Percentiles rank a stretch among this genome's conserved stretches.
These are phyloP conservation scores for Tiliqua scincoides DNA, from an alignment of 2,113 vertebrate genomes.

Conservation along the genomic window DNA sequence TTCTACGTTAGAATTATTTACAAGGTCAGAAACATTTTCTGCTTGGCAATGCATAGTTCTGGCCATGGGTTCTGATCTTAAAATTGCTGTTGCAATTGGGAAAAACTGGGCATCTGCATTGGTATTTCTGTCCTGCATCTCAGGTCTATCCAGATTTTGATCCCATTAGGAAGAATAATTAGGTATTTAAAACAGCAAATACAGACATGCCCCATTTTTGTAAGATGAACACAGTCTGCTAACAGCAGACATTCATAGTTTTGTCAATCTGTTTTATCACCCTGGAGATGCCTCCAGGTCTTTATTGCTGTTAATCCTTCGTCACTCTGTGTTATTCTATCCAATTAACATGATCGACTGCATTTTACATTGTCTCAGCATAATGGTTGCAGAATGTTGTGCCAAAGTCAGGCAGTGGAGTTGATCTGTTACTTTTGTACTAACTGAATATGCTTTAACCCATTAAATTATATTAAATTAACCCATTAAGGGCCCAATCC, in stretches of 20 bases:
- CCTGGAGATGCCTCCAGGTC: conserved; percentile 39
- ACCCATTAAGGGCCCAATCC: too few relatives aligned
- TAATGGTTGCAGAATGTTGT: not conserved
- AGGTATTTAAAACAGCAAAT: conserved; percentile 39
- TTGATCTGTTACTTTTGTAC: conserved; percentile 23
- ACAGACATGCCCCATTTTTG: conserved; percentile 51
- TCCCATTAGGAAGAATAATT: conserved; percentile 29
- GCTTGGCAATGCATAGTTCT: not conserved
- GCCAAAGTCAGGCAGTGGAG: conserved; percentile 30
- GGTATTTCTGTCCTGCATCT: not conserved
- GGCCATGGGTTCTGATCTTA: not conserved
- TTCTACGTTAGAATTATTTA: not conserved
- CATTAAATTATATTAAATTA: too few relatives aligned
- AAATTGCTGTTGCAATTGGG: not conserved
- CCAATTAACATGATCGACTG: not conserved
- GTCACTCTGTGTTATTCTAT: not conserved
- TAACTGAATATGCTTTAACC: not conserved
- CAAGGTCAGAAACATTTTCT: too few relatives aligned
- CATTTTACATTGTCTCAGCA: not conserved
- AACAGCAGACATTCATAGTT: conserved; percentile 1
- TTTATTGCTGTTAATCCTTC: conserved; percentile 57
- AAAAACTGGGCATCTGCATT: not conserved
- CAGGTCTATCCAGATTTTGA: not conserved
- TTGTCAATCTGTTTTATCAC: conserved; percentile 61
- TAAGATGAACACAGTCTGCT: conserved; percentile 50